phyloP scores from a whole-genome alignment of 2,888 invertebrate genomes.

The Nomada fabriciana region DNA sequence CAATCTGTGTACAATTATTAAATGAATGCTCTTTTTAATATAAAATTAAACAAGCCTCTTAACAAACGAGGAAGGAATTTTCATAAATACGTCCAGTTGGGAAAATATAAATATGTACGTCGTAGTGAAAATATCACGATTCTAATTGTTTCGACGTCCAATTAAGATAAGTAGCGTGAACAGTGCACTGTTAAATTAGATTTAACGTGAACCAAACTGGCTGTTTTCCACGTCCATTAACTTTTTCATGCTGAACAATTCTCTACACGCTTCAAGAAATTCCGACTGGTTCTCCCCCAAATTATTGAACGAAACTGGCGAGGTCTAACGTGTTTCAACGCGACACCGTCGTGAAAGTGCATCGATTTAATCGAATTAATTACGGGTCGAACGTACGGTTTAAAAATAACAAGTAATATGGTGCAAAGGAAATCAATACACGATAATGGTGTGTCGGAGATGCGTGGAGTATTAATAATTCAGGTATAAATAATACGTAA shows the following conservation, averaged over 20 bases:
- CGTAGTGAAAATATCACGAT: not conserved
- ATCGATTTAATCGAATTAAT: constrained; percentile 57
- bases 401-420: constrained; percentile 56
- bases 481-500: constrained; percentile 52
- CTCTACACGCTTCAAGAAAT: not conserved
- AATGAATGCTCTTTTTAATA: no score
- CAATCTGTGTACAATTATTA: no score
- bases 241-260: not conserved
- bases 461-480: constrained; percentile 46
- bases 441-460: constrained; percentile 42
- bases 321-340: constrained; percentile 19
- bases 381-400: constrained; percentile 45
- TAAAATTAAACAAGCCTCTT: no score
- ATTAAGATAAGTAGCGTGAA: not conserved
- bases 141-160: constrained; percentile 15
- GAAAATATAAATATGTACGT: not conserved
- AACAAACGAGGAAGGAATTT: no score
- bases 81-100: no score
- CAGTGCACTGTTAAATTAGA: not conserved
- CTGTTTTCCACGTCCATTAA: not conserved
- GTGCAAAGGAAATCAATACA: constrained; percentile 55
- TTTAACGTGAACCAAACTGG: not conserved
- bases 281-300: not conserved
- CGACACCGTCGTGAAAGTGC: constrained; percentile 34
- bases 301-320: constrained; percentile 10